Percentiles rank a stretch among this genome's conserved stretches.
Conservation (phyloP, 1,140 invertebrate species). For the Bombus superbus region DNA sequence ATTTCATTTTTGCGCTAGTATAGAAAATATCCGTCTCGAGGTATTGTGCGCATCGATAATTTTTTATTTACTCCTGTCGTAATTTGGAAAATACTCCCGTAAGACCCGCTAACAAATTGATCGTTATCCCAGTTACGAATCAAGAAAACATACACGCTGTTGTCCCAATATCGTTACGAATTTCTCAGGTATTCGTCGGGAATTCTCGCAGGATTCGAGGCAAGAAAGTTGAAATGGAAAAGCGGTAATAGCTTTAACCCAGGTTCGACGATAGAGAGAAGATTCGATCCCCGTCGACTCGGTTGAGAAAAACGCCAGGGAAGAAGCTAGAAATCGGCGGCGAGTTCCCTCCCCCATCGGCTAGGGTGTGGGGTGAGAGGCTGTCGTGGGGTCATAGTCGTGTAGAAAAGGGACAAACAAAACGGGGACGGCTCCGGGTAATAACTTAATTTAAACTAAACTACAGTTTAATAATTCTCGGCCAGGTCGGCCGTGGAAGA, state of each 20-base stretch:
- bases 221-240: constrained; percentile 9
- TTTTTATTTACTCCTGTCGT: neutral
- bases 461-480: constrained; percentile 84
- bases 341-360: neutral
- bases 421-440: constrained; percentile 79
- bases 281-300: neutral
- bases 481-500: constrained; percentile 78
- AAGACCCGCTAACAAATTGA: neutral
- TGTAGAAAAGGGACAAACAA: constrained; percentile 76
- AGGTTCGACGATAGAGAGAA: no score
- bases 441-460: constrained; percentile 85
- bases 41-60: neutral
- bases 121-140: no score
- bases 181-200: neutral
- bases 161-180: neutral
- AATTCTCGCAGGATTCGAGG: neutral
- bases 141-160: neutral
- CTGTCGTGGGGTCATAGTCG: constrained; percentile 62
- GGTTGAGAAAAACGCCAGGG: neutral
- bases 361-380: neutral
- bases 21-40: neutral
- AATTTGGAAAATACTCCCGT: neutral
- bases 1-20: neutral
- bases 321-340: constrained; percentile 30
- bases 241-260: constrained; percentile 17